A percentile compares a stretch with the other conserved stretches of the same genome.
phyloP scores from a whole-genome alignment of 2,888 invertebrate genomes.

The Hypolimnas misippus region DNA sequence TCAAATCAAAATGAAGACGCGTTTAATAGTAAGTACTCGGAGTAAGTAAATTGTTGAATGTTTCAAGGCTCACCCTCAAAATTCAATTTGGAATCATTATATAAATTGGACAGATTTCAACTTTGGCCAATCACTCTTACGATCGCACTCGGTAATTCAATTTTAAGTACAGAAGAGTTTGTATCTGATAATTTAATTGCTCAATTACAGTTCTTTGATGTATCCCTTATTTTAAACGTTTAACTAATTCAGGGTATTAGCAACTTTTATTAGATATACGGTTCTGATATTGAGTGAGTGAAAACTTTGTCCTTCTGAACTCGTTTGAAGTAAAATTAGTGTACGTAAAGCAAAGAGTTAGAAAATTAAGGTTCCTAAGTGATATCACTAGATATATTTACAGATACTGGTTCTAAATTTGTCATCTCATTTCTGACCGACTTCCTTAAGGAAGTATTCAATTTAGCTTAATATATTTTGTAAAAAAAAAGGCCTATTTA shows the following conservation, averaged over 20 bases:
- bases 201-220: conserved; percentile 18
- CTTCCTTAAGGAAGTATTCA: too few species aligned
- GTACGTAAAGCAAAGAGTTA: neutral
- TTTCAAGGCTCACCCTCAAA: conserved; percentile 21
- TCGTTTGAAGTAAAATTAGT: neutral
- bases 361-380: neutral
- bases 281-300: too few species aligned
- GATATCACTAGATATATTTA: neutral
- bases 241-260: conserved; percentile 4
- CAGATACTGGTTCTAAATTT: too few species aligned
- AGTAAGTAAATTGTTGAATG: conserved; percentile 12
- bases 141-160: conserved; percentile 12
- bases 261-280: conserved; percentile 1
- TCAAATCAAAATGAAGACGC: conserved; percentile 2
- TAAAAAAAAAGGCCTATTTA: too few species aligned
- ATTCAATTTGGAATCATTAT: conserved; percentile 31
- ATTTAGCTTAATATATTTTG: too few species aligned
- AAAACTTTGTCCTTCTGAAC: neutral
- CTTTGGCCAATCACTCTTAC: conserved; percentile 16
- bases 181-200: conserved; percentile 21
- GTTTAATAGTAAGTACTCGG: neutral
- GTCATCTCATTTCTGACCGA: too few species aligned
- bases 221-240: conserved; percentile 9
- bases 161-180: conserved; percentile 21
- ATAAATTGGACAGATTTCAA: conserved; percentile 29